Evolutionary conservation across 2,113 vertebrate species (phyloP), one percentile per base, ranked within the genome.

Genomic region (Gnathonemus echidnorhynchus): DNA sequence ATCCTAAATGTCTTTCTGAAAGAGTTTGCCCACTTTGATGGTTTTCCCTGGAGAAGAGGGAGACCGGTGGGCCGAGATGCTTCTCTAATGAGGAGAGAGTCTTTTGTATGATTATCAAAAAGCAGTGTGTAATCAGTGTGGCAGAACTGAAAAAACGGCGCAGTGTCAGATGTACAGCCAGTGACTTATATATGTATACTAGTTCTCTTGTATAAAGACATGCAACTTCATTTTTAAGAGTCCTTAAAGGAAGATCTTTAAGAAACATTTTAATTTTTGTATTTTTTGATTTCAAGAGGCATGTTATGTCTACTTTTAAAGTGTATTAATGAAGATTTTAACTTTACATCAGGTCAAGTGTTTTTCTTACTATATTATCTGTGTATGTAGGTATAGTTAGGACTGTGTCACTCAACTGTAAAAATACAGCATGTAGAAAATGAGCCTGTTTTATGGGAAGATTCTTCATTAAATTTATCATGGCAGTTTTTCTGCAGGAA

Each of bases 301-400:
- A 99, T 99, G 98, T 97, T 96, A 96, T 98, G 97, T 98, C 97
- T 96, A 96, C 97, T 98, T 97, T 97, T 98, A 97, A 98, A 98
- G 97, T 98, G 98, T 99, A 98, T 99, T 98, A 98, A 97, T 98
- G 97, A 98, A 98, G 97, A 98, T 98, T 98, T 97, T 98, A 98
- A 98, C 97, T 97, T 98, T 97, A 97, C 96, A 97, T 97, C 96
- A 97, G 96, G 97, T 97, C 97, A 96, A 97, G 97, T 98, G 96
- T 96, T 97, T 70, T 97, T 97, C 96, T 98, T 97, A 96, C 96
- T 97, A 95, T 96, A 96, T 96, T 97, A 95, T 97, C 96, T 96
- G 95, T 97, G 95, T 98, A 97, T 95, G 96, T 97, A 97, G 96
- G 95, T 96, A 97, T 98, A 98, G 97, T 96, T 98, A 97, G 97